Percentiles rank a stretch among this genome's conserved stretches.
phyloP scores from a whole-genome alignment of 2,113 vertebrate species.

The Elanus axillaris region DNA sequence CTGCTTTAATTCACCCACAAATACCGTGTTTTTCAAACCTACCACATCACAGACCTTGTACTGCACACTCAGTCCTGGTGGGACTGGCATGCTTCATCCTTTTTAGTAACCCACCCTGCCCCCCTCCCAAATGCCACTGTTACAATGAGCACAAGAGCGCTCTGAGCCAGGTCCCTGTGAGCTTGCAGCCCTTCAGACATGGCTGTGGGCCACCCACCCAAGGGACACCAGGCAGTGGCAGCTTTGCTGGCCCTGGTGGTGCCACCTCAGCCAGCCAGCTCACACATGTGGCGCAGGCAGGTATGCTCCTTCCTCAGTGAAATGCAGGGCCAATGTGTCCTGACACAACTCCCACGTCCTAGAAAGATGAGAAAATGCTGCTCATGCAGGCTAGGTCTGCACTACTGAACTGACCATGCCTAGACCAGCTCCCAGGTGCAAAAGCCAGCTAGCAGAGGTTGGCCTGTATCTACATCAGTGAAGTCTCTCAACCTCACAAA shows the following conservation, averaged over 20 bases:
- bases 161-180: background rate
- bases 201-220: background rate
- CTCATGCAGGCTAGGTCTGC: background rate
- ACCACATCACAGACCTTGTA: accelerated
- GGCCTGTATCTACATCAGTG: background rate
- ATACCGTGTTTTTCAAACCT: background rate
- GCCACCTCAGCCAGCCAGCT: background rate
- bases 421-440: accelerated
- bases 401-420: background rate
- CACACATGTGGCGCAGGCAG: background rate
- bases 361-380: background rate
- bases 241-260: background rate
- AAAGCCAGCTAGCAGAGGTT: background rate
- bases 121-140: background rate
- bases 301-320: background rate
- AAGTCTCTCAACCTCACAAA: background rate
- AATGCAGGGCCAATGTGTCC: background rate
- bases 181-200: background rate
- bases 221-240: background rate
- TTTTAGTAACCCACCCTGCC: background rate
- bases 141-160: background rate
- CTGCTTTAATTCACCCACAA: background rate
- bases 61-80: background rate
- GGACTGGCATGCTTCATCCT: background rate
- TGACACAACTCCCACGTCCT: background rate